phyloP scores from a whole-genome alignment of 2,113 vertebrate species.

The Oncorhynchus keta region DNA sequence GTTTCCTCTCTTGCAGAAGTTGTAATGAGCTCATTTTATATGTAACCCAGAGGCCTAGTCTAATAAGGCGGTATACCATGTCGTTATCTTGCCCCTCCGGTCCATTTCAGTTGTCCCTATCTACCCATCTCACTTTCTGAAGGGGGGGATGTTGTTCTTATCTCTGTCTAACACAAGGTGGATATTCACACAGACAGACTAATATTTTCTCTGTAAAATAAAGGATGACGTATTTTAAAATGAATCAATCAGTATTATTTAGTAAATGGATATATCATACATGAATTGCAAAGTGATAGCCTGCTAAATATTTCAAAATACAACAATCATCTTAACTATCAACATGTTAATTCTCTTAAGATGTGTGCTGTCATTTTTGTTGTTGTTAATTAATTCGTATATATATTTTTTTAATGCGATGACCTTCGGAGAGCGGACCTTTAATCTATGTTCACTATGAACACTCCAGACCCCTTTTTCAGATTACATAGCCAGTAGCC shows the following conservation, averaged over 20 bases:
- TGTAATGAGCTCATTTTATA: background rate
- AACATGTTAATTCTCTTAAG: too few species aligned
- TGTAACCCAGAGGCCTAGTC: background rate
- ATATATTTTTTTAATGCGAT: too few species aligned
- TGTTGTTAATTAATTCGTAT: too few species aligned
- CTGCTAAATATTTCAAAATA: too few species aligned
- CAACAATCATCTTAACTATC: too few species aligned
- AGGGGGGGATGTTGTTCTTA: background rate
- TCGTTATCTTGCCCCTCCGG: background rate
- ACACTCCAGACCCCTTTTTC: background rate
- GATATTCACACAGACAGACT: background rate
- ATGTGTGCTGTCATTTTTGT: too few species aligned
- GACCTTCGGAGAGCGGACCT: background rate
- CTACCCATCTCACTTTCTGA: background rate
- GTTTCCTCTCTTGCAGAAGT: background rate
- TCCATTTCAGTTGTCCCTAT: conserved; percentile 2
- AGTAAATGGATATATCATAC: background rate
- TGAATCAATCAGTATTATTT: background rate
- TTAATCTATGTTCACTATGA: background rate
- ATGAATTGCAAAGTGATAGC: too few species aligned
- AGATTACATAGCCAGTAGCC: background rate
- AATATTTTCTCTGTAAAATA: background rate
- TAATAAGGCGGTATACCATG: background rate
- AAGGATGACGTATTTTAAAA: background rate
- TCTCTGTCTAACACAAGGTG: background rate